Percentiles rank a stretch among this genome's conserved stretches.
Conservation (phyloP, 2,797 vertebrate species). For the Sphenodon punctatus region DNA sequence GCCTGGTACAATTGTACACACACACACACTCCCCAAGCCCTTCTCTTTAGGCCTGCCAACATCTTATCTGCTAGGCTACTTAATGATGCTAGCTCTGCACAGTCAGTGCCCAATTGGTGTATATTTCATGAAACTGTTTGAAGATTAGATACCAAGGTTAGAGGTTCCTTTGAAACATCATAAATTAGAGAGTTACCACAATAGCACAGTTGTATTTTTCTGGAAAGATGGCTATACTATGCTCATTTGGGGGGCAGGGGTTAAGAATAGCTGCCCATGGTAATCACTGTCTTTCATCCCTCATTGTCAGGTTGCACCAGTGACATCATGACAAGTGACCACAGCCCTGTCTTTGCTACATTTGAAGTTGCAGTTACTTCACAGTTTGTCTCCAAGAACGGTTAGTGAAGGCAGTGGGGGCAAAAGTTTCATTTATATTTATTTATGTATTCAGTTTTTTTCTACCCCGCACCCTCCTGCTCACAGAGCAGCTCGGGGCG, state of each 20-base stretch:
- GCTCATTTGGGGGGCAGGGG: conserved; percentile 81
- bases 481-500: no score
- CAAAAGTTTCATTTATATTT: no score
- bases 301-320: conserved; percentile 87
- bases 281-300: conserved; percentile 21
- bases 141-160: neutral
- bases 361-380: conserved; percentile 97
- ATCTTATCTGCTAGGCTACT: no score
- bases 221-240: conserved; percentile 29
- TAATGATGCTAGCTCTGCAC: no score
- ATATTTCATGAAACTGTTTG: neutral
- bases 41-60: no score
- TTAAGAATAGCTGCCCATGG: neutral
- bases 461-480: no score
- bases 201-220: neutral
- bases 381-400: conserved; percentile 97
- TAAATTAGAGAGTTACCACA: conserved; percentile 33
- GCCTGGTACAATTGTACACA: no score
- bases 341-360: conserved; percentile 95
- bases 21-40: no score
- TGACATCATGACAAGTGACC: conserved; percentile 96
- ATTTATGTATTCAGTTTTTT: no score
- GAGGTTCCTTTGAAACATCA: neutral
- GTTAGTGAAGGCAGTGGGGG: conserved; percentile 69
- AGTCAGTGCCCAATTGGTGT: no score